Percentiles rank a stretch among this genome's conserved stretches.
phyloP scores from a whole-genome alignment of 2,113 vertebrate species.

The Triplophysa rosa region DNA sequence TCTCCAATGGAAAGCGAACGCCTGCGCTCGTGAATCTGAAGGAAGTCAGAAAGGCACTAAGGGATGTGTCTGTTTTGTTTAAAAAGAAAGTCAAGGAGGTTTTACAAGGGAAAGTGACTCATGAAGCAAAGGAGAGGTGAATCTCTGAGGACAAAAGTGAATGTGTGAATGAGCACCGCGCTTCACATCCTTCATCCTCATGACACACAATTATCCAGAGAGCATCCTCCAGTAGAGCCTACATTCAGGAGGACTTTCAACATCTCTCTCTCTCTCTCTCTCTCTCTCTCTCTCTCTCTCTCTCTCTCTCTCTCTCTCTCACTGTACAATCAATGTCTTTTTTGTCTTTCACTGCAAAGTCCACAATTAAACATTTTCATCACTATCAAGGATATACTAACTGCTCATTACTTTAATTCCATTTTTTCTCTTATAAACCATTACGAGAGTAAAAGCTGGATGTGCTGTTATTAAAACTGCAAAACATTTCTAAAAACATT shows the following conservation, averaged over 20 bases:
- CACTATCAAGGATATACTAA: not conserved
- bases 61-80: conserved; percentile 16
- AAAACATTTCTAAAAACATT: not conserved
- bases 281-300: conserved; percentile 2
- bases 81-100: not conserved
- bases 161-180: not conserved
- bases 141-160: conserved; percentile 6
- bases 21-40: conserved; percentile 4
- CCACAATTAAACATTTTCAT: conserved; percentile 9
- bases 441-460: not conserved
- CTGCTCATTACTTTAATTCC: not conserved
- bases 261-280: conserved; percentile 1
- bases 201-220: conserved; percentile 30
- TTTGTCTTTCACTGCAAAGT: conserved; percentile 6
- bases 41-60: not conserved
- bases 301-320: too few species aligned
- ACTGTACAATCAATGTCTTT: not conserved
- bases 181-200: conserved; percentile 32
- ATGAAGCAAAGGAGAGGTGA: not conserved
- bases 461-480: not conserved
- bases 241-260: conserved; percentile 1
- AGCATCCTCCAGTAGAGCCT: conserved; percentile 26
- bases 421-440: not conserved
- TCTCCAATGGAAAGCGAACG: conserved; percentile 20
- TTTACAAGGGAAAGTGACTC: conserved; percentile 24